Percentiles rank a stretch among this genome's conserved stretches.
phyloP scores from a whole-genome alignment of 2,888 invertebrate genomes.

The Geophilus truncorum region DNA sequence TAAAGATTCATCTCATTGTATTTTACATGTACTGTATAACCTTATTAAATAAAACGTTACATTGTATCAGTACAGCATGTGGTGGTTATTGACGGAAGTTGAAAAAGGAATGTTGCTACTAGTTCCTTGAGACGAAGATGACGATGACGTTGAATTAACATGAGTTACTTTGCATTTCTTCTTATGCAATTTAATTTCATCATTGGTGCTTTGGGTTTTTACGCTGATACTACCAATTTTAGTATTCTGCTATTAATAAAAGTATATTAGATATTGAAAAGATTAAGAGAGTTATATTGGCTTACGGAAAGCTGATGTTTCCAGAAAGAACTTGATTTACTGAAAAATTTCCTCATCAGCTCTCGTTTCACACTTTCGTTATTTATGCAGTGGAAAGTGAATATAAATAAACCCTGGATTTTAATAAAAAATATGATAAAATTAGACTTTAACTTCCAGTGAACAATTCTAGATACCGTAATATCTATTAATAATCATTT shows the following conservation, averaged over 20 bases:
- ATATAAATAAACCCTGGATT: constrained; percentile 22
- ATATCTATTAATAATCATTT: too few species aligned
- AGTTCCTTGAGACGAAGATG: neutral
- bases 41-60: neutral
- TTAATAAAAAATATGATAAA: neutral
- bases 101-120: neutral
- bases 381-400: neutral
- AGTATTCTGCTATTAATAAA: neutral
- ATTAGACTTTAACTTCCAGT: too few species aligned
- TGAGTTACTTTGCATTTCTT: neutral
- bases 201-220: neutral
- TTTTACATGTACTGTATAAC: neutral
- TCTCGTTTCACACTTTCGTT: neutral
- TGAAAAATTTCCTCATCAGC: neutral
- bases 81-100: neutral
- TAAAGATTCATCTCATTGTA: constrained; percentile 6
- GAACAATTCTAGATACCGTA: too few species aligned
- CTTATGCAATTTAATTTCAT: neutral
- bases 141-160: neutral
- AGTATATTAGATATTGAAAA: neutral
- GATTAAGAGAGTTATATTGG: neutral
- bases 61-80: neutral
- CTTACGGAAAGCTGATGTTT: neutral
- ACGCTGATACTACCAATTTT: neutral
- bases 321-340: neutral